Percentiles rank a stretch among this genome's conserved stretches.
phyloP scores from a whole-genome alignment of 1,140 invertebrate genomes.

The Patella vulgata region DNA sequence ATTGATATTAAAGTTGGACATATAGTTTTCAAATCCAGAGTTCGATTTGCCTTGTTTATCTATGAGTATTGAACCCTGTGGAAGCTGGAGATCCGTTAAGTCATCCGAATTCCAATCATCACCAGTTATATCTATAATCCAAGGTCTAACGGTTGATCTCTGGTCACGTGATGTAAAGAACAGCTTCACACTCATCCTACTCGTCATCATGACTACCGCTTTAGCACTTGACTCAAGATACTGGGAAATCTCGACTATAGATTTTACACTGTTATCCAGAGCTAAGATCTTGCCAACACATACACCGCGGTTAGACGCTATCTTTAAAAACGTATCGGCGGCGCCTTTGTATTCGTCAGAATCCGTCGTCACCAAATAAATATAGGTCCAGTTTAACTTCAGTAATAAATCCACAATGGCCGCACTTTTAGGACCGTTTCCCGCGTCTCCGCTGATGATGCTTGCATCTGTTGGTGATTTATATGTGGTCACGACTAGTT shows the following conservation, averaged over 20 bases:
- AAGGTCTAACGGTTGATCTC: constrained; percentile 25
- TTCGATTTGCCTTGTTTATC: constrained; percentile 37
- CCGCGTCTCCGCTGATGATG: constrained; percentile 8
- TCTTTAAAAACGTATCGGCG: constrained; percentile 16
- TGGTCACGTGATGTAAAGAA: constrained; percentile 31
- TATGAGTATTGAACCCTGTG: constrained; percentile 41
- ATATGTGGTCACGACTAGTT: constrained; percentile 27
- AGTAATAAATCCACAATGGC: constrained; percentile 20
- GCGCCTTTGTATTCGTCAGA: constrained; percentile 5
- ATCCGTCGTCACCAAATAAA: constrained; percentile 21
- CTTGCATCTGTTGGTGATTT: background rate
- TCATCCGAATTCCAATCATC: constrained; percentile 34
- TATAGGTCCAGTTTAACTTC: constrained; percentile 29
- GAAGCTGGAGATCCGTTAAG: constrained; percentile 25
- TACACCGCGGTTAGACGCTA: constrained; percentile 20
- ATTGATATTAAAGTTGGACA: background rate
- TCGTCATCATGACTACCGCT: constrained; percentile 32
- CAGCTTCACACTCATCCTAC: constrained; percentile 23
- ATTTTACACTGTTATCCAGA: constrained; percentile 4
- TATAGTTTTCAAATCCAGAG: constrained; percentile 30
- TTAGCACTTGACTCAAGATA: constrained; percentile 1
- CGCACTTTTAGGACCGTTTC: background rate
- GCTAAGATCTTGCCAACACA: constrained; percentile 23
- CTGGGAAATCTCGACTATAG: constrained; percentile 1
- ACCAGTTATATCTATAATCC: constrained; percentile 39